Evolutionary conservation across 2,113 vertebrate genomes (phyloP).

Genomic region (Archilochus colubris): DNA sequence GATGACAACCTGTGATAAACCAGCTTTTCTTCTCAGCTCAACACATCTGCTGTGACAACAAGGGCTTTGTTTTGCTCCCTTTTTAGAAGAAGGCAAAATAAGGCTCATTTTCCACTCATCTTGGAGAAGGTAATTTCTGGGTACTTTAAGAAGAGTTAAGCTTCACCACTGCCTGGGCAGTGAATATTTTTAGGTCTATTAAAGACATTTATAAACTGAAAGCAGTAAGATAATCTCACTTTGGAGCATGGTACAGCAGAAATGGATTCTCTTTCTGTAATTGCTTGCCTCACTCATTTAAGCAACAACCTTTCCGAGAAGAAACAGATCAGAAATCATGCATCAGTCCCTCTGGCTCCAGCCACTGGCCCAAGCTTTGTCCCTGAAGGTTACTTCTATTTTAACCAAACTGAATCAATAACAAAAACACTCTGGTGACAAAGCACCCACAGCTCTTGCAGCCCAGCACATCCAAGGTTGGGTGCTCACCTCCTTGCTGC

Average conservation of each 20-base stretch:
- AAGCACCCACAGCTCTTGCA: neutral
- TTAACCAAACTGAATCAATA: neutral
- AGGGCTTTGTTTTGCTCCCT: neutral
- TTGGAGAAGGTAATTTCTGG: neutral
- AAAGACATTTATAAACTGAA: neutral
- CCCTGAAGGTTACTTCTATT: neutral
- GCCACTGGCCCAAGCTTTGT: neutral
- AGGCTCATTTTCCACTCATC: neutral
- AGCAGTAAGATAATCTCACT: neutral
- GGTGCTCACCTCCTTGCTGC: slow-evolving; percentile 89
- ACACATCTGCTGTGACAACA: neutral
- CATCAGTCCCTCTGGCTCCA: neutral
- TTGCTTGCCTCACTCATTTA: neutral
- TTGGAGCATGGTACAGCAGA: neutral
- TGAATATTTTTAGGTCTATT: neutral
- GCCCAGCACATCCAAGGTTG: too few relatives aligned
- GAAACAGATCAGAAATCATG: neutral
- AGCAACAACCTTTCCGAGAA: neutral
- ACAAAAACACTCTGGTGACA: neutral
- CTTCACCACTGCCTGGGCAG: neutral
- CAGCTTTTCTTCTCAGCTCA: neutral
- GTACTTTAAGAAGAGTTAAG: neutral
- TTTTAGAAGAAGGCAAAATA: neutral
- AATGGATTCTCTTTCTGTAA: neutral
- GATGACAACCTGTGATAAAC: neutral